These are phyloP conservation scores for Vulpes vulpes DNA, from an alignment of 2,113 vertebrate genomes.

Conservation along the genomic window DNA sequence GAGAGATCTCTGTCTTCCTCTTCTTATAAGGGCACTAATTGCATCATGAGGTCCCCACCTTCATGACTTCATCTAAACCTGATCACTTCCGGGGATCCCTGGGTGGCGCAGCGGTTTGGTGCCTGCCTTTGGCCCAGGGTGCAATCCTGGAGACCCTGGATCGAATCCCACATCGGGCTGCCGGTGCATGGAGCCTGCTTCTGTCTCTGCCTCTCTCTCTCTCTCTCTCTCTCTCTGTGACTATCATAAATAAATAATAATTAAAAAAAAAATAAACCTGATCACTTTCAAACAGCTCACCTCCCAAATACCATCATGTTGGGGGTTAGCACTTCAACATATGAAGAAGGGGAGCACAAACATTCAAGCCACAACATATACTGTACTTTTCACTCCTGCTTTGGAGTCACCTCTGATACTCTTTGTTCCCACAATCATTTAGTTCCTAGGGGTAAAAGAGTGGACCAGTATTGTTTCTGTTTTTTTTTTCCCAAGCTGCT, in stretches of 20 bases:
- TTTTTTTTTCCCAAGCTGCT: neutral
- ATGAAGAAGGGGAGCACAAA: neutral
- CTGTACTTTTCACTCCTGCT: neutral
- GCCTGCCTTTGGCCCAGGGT: too few species aligned
- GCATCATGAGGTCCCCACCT: neutral
- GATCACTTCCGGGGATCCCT: neutral
- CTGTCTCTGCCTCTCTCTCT: too few species aligned
- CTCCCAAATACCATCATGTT: neutral
- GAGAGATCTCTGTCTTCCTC: neutral
- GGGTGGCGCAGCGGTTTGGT: too few species aligned
- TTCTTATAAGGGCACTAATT: neutral
- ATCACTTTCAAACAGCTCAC: neutral
- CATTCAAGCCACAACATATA: neutral
- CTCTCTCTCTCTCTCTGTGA: too few species aligned
- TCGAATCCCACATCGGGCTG: too few species aligned
- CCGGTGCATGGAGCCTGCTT: too few species aligned
- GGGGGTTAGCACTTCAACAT: neutral
- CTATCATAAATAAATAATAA: too few species aligned
- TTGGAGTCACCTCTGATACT: neutral
- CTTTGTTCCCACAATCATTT: neutral
- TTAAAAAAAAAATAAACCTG: neutral
- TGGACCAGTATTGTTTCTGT: neutral
- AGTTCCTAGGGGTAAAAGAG: neutral
- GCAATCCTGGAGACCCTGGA: too few species aligned
- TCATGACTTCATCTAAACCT: neutral